These are phyloP conservation scores for Prosopocoilus inquinatus DNA, from an alignment of 2,888 invertebrate genomes.

Conservation along the genomic window DNA sequence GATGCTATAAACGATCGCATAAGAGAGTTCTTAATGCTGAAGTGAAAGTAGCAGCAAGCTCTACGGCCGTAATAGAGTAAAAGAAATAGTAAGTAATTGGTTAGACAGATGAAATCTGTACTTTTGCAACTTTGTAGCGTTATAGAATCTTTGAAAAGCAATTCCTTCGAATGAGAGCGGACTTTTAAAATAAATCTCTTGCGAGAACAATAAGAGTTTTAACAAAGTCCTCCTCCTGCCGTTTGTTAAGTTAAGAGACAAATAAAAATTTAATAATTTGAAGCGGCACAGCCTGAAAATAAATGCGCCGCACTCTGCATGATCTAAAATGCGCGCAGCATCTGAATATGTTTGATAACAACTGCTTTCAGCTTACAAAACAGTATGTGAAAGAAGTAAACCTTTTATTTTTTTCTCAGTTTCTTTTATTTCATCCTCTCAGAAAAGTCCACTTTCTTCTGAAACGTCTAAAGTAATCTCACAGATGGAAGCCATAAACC, in stretches of 20 bases:
- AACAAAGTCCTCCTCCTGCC: constrained; percentile 28
- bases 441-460: constrained; percentile 51
- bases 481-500: constrained; percentile 54
- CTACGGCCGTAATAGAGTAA: background rate
- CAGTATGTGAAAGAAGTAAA: constrained; percentile 39
- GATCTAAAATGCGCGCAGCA: constrained; percentile 19
- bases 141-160: constrained; percentile 28
- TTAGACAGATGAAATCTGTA: constrained; percentile 21
- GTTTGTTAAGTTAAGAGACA: constrained; percentile 35
- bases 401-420: constrained; percentile 41
- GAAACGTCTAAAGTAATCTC: constrained; percentile 53
- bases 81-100: constrained; percentile 19
- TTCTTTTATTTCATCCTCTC: constrained; percentile 41
- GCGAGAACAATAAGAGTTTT: constrained; percentile 33
- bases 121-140: constrained; percentile 24
- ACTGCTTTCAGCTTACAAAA: constrained; percentile 44
- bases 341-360: constrained; percentile 45
- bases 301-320: constrained; percentile 20
- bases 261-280: constrained; percentile 46
- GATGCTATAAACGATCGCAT: no score
- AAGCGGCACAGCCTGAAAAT: constrained; percentile 47
- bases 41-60: background rate
- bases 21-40: no score
- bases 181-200: constrained; percentile 36
- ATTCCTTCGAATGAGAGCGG: constrained; percentile 30